phyloP scores from a whole-genome alignment of 2,113 vertebrate species.

The Ovis canadensis region DNA sequence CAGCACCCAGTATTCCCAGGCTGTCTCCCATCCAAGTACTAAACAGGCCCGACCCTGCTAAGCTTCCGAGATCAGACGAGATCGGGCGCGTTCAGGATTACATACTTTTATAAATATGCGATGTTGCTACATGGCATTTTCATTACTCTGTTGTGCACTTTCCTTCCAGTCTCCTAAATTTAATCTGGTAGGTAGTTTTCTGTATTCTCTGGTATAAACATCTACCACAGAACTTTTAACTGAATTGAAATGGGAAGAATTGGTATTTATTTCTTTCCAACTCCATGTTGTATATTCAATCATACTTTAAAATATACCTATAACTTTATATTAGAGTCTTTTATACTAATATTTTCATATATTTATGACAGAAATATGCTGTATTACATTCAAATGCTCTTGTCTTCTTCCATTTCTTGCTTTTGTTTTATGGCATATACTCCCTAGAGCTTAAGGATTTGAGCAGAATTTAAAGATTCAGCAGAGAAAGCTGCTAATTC shows the following conservation, averaged over 20 bases:
- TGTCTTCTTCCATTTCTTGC: not conserved
- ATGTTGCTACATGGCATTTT: not conserved
- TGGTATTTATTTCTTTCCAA: not conserved
- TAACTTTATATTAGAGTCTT: not conserved
- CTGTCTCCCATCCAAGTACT: too few species aligned
- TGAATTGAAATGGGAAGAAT: not conserved
- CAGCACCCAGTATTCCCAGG: too few species aligned
- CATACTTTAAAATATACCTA: not conserved
- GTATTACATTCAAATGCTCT: not conserved
- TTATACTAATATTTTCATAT: not conserved
- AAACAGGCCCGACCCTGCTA: too few species aligned
- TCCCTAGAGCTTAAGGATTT: not conserved
- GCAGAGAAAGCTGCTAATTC: not conserved
- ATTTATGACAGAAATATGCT: not conserved
- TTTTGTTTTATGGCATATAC: not conserved
- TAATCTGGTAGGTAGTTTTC: not conserved
- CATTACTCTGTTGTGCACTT: not conserved
- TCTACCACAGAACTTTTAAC: not conserved
- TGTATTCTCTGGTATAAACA: not conserved
- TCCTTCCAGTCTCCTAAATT: not conserved
- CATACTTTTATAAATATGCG: not conserved
- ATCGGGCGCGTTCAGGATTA: accelerated
- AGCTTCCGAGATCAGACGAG: too few species aligned
- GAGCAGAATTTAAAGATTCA: not conserved
- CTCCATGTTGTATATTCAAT: not conserved